phyloP scores from a whole-genome alignment of 2,888 invertebrate genomes.

The Pardosa pseudoannulata region DNA sequence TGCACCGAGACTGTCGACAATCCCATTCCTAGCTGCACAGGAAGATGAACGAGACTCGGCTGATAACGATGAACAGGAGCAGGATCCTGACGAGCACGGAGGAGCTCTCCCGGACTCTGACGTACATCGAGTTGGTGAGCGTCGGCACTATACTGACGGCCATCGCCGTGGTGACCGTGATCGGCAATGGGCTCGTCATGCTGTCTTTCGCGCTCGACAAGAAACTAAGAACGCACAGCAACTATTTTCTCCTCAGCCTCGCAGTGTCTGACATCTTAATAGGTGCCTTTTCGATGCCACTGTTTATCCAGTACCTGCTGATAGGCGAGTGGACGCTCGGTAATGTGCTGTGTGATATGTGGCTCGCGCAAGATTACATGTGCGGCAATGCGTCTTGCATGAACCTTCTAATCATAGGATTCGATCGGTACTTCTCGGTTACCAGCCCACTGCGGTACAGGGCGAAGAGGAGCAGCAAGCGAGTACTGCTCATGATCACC shows the following conservation, averaged over 20 bases:
- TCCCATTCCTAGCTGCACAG: no score
- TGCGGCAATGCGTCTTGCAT: conserved; percentile 81
- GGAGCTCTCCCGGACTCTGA: neutral
- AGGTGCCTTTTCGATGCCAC: conserved; percentile 80
- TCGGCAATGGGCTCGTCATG: conserved; percentile 80
- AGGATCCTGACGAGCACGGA: neutral
- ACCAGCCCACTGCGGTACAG: conserved; percentile 80
- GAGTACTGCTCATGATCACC: conserved; percentile 80
- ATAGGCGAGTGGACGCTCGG: conserved; percentile 79
- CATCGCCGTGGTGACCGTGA: conserved; percentile 89
- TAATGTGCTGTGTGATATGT: conserved; percentile 78
- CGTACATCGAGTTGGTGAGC: conserved; percentile 79
- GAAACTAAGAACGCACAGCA: conserved; percentile 80
- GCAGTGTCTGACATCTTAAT: conserved; percentile 81
- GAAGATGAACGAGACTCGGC: no score
- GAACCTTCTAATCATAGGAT: conserved; percentile 80
- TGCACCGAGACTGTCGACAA: no score
- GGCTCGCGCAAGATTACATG: conserved; percentile 80
- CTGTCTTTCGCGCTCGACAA: conserved; percentile 80
- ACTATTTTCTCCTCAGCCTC: conserved; percentile 80
- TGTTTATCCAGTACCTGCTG: conserved; percentile 79
- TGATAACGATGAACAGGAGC: no score
- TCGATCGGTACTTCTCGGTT: conserved; percentile 79
- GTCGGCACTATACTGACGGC: conserved; percentile 85
- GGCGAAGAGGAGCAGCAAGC: conserved; percentile 79